A percentile compares a stretch with the other conserved stretches of the same genome.
Conservation (phyloP, 2,113 vertebrate species). For the Pardalotus punctatus region DNA sequence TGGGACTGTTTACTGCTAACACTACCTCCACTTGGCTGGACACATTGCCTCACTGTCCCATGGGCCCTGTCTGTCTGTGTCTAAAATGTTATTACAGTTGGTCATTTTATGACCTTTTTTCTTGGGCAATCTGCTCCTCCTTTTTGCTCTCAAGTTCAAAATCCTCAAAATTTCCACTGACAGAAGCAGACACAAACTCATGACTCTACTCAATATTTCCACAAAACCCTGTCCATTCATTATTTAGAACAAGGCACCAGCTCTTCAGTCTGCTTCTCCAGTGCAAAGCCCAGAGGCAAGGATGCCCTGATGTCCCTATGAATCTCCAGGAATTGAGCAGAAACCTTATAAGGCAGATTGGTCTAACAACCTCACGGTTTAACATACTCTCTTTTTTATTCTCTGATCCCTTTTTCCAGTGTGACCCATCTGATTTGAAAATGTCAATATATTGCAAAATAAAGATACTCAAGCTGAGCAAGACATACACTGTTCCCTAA, state of each 20-base stretch:
- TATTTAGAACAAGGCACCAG: neutral
- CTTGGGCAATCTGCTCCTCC: neutral
- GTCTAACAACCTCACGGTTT: neutral
- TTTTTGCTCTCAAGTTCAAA: neutral
- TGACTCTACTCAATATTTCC: neutral
- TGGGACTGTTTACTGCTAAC: neutral
- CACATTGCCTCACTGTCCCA: neutral
- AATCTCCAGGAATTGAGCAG: neutral
- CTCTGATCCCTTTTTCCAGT: neutral
- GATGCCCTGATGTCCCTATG: neutral
- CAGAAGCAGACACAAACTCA: neutral
- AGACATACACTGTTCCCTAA: neutral
- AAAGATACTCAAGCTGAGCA: neutral
- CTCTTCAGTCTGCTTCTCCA: neutral
- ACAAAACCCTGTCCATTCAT: neutral
- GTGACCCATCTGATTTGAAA: neutral
- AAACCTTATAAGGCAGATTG: neutral
- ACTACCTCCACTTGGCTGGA: neutral
- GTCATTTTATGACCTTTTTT: neutral
- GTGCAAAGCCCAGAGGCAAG: neutral
- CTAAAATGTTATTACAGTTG: neutral
- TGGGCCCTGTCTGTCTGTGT: neutral
- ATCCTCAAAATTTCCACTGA: neutral
- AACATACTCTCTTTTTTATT: neutral
- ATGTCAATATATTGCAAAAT: neutral